These are phyloP conservation scores for Microctenopoma stevenorrisi DNA, from an alignment of 2,797 vertebrate genomes.

Conservation along the genomic window DNA sequence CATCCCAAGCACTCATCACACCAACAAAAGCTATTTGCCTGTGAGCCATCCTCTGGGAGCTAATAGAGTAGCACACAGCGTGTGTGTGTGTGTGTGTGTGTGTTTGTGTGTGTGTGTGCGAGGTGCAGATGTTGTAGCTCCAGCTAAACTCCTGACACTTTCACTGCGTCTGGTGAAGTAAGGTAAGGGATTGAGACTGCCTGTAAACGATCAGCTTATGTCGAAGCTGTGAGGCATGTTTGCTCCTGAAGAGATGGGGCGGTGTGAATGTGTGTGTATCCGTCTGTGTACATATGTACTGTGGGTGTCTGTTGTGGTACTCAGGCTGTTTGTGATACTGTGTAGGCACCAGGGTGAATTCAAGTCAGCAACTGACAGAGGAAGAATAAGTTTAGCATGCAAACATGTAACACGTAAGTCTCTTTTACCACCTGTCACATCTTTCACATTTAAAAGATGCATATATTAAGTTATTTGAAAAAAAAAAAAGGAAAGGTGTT, in stretches of 20 bases:
- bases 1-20: slow-evolving; percentile 64
- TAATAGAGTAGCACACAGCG: slow-evolving; percentile 22
- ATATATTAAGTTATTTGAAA: background rate
- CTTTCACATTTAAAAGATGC: background rate
- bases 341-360: slow-evolving; percentile 34
- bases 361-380: slow-evolving; percentile 32
- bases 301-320: slow-evolving; percentile 31
- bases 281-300: slow-evolving; percentile 1
- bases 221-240: slow-evolving; percentile 58
- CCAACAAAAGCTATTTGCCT: slow-evolving; percentile 64
- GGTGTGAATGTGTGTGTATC: slow-evolving; percentile 6
- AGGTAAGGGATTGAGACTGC: slow-evolving; percentile 44
- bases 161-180: slow-evolving; percentile 57
- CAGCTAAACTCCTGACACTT: slow-evolving; percentile 76
- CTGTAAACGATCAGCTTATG: slow-evolving; percentile 66
- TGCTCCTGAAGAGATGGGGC: slow-evolving; percentile 37
- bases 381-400: slow-evolving; percentile 24
- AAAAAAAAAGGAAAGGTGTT: background rate
- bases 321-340: slow-evolving; percentile 35
- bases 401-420: slow-evolving; percentile 1
- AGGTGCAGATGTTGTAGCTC: slow-evolving; percentile 69
- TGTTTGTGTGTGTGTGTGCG: slow-evolving; percentile 7
- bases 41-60: slow-evolving; percentile 61
- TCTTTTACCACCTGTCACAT: background rate
- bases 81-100: background rate